Base-by-base conservation (phyloP, 2,113 vertebrate genomes). In the Tringa solitaria region DNA sequence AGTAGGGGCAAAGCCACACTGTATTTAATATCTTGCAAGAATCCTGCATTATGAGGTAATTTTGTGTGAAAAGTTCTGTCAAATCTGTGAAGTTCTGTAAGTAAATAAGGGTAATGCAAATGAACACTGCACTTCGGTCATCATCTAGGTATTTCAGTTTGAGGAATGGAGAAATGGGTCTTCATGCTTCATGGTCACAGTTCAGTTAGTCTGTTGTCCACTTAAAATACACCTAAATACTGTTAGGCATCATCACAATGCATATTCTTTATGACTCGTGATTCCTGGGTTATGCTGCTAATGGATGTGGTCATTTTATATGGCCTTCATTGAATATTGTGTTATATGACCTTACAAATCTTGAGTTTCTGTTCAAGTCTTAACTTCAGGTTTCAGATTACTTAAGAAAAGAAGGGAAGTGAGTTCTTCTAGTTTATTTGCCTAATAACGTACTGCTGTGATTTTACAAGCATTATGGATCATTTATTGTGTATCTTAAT, bases 1-100 rank as follows among this genome's bases (percentile, higher is more conserved):
- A 98, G 99, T 97, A 93, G 96, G 48, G 86, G 77, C 53, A 87
- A 79, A 90, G 76, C 84, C 48, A 59, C 33, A 6, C 14, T 48
- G 3, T 79, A 18, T 72, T 91, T 87, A 26, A 7, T 83, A n/a
- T 26, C 39, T 76, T 82, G 19, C 43, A 94, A 51, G 24, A 70
- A 19, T 70, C 14, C 26, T 73, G 8, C 8, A 0, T 48, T 86
- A 2, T 46, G 48, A 70, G 26, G 8, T 74, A 39, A 50, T 70
- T 77, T 32, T 21, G 1, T 84, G 18, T 60, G 37, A 89, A 13
- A 12, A 35, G 0, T 86, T 93, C 32, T 75, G 60, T 67, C 56
- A 83, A 9, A 33, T 75, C 35, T 74, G 24, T 1, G 1, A 75
- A 89, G 28, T 51, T 78, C 24, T 65, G 2, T 67, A n/a, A 74